These are phyloP conservation scores for Alethe diademata DNA, from an alignment of 2,113 vertebrate genomes.

Conservation along the genomic window DNA sequence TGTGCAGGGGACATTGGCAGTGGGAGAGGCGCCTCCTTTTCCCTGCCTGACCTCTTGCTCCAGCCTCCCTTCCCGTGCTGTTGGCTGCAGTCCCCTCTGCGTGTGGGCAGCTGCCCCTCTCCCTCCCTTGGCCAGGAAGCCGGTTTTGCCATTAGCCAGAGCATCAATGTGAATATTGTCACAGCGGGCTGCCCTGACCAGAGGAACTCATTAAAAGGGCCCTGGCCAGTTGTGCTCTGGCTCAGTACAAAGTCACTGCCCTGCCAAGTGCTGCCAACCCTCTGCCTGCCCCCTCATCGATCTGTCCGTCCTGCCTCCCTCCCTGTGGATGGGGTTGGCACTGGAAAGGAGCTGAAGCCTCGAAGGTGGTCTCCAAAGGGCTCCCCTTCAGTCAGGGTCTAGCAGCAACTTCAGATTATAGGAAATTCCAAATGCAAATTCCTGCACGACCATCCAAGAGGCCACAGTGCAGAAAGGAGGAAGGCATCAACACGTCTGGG, in stretches of 20 bases:
- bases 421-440: neutral
- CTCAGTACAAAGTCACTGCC: neutral
- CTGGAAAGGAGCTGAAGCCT: neutral
- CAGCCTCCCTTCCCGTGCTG: rapidly evolving
- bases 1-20: rapidly evolving
- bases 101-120: neutral
- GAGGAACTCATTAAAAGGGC: slow-evolving; percentile 34
- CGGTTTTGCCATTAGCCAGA: slow-evolving; percentile 43
- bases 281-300: rapidly evolving
- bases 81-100: neutral
- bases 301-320: neutral
- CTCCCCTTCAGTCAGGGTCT: neutral
- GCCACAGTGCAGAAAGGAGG: rapidly evolving
- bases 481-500: rapidly evolving
- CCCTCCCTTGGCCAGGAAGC: neutral
- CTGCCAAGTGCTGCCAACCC: neutral
- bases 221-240: neutral
- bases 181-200: neutral
- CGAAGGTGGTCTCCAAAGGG: neutral
- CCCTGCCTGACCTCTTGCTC: neutral
- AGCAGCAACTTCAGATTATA: neutral
- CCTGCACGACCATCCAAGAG: rapidly evolving
- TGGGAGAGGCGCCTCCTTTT: rapidly evolving
- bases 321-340: rapidly evolving
- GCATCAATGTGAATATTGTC: slow-evolving; percentile 37